These are phyloP conservation scores for Sinelater perroti DNA, from an alignment of 2,888 invertebrate species.

Conservation along the genomic window DNA sequence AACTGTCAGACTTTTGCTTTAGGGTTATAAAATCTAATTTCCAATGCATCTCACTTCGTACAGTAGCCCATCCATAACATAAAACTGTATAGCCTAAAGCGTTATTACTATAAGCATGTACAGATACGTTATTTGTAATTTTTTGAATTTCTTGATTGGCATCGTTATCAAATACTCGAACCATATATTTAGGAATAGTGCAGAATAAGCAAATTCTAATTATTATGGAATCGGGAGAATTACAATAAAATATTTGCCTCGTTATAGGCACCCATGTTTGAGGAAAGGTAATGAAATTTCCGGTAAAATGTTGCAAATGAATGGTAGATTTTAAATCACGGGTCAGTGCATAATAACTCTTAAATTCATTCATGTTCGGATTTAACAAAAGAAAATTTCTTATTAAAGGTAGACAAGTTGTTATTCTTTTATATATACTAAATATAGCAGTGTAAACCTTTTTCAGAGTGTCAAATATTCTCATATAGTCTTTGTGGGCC, in stretches of 20 bases:
- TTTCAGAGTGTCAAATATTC: slow-evolving; percentile 47
- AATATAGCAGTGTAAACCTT: slow-evolving; percentile 48
- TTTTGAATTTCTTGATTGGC: slow-evolving; percentile 47
- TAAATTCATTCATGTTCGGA: slow-evolving; percentile 33
- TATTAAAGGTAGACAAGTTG: slow-evolving; percentile 42
- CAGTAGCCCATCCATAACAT: slow-evolving; percentile 51
- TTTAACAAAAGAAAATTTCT: slow-evolving; percentile 47
- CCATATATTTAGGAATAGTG: slow-evolving; percentile 44
- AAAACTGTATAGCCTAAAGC: slow-evolving; percentile 54
- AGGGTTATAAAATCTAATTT: slow-evolving; percentile 47
- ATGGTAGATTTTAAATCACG: slow-evolving; percentile 47
- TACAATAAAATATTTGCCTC: slow-evolving; percentile 49
- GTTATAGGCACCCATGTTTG: slow-evolving; percentile 48
- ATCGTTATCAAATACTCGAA: slow-evolving; percentile 56
- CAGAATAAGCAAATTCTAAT: slow-evolving; percentile 50
- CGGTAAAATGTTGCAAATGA: slow-evolving; percentile 43
- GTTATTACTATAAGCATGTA: slow-evolving; percentile 47
- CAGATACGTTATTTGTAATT: slow-evolving; percentile 46
- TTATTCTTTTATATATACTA: slow-evolving; percentile 42
- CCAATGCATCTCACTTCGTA: slow-evolving; percentile 43
- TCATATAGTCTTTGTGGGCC: slow-evolving; percentile 42
- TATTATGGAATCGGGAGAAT: slow-evolving; percentile 33
- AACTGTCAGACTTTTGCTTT: slow-evolving; percentile 28
- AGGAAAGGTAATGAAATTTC: slow-evolving; percentile 21
- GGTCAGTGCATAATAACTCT: slow-evolving; percentile 43